These are phyloP conservation scores for Choristoneura rosaceana DNA, from an alignment of 2,888 invertebrate genomes.

Conservation along the genomic window DNA sequence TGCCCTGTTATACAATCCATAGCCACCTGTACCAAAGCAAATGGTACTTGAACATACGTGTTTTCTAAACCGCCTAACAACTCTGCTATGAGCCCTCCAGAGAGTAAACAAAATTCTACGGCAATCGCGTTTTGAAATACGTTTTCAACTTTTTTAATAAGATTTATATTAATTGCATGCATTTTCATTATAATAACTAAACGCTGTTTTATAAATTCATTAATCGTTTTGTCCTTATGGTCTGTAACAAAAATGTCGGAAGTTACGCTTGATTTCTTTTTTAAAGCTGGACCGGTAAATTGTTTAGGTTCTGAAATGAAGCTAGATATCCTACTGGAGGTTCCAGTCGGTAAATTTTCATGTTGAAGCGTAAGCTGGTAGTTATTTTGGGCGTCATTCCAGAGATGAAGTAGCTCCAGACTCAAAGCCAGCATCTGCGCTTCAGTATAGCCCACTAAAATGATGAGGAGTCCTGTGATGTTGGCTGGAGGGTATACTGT, in stretches of 20 bases:
- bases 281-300: background rate
- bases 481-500: conserved; percentile 56
- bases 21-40: conserved; percentile 58
- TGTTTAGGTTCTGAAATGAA: background rate
- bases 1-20: conserved; percentile 61
- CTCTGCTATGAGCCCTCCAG: conserved; percentile 60
- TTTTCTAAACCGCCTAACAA: conserved; percentile 66
- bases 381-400: conserved; percentile 49
- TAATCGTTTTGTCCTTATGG: background rate
- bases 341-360: conserved; percentile 36
- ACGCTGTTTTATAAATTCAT: conserved; percentile 46
- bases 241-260: background rate
- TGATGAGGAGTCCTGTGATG: conserved; percentile 58
- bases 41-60: conserved; percentile 62
- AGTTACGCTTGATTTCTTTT: background rate
- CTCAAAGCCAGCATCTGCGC: conserved; percentile 64
- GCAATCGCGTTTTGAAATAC: conserved; percentile 60
- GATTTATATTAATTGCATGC: conserved; percentile 55
- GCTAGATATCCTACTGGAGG: background rate
- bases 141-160: conserved; percentile 54
- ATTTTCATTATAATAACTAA: conserved; percentile 54
- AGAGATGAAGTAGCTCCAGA: conserved; percentile 58
- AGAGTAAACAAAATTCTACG: conserved; percentile 58
- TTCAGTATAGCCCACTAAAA: conserved; percentile 62
- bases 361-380: conserved; percentile 6